Base-by-base conservation (phyloP, 2,797 vertebrate genomes). In the Myotis daubentonii region DNA sequence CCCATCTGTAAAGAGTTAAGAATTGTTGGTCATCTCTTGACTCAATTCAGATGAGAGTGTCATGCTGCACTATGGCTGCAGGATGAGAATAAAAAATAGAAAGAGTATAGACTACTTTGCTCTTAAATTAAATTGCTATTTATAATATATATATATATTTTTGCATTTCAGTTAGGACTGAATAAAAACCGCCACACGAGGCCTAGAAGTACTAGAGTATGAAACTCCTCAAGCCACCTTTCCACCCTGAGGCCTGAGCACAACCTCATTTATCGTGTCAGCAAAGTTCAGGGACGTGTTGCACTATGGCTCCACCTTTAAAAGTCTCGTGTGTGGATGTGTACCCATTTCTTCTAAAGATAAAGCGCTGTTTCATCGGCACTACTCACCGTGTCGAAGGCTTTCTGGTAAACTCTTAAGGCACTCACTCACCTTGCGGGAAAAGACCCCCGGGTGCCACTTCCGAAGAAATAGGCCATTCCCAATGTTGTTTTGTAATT, bases 391-490 rank as follows among this genome's bases (percentile, higher is more conserved):
- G 5, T n/a, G 44, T 87, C 75, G 57, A 28, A 72, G 41, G 25
- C 70, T 94, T 97, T 96, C 93, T 85, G 76, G 95, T 78, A 96
- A 97, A 94, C 80, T 92, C 68, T 82, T 94, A 4, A 47, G 41
- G 65, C 41, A 13, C n/a, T 79, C 41, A 13, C n/a, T 82, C 51
- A 49, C 83, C 60, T 72, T 91, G 25, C 16, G 62, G 89, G 88
- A 97, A 95, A 80, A 88, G 71, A 33, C 47, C 87, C 87, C 51
- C 13, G 11, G 85, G 75, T 84, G 70, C 16, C 38, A 44, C 74
- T 68, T 84, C n/a, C 72, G 81, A 75, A 78, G 49, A 87, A 93
- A 65, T n/a, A 19, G n/a, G 36, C 55, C 70, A 1, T 68, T 57
- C 8, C 0, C 47, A 55, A 55, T 28, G 7, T n/a, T 94, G 36